phyloP scores from a whole-genome alignment of 2,888 invertebrate genomes.

The Hymenopus coronatus region DNA sequence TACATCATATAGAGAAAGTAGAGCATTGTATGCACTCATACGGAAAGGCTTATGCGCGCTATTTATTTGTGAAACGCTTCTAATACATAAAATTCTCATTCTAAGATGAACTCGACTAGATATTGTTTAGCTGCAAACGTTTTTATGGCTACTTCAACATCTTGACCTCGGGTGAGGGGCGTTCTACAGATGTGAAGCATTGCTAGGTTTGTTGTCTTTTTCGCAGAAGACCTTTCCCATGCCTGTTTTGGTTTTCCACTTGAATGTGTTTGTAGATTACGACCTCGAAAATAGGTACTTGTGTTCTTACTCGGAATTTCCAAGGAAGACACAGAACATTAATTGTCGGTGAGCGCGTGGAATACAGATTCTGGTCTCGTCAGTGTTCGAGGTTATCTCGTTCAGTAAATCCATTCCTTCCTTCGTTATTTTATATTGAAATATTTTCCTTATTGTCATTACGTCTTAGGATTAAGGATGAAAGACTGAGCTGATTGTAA shows the following conservation, averaged over 20 bases:
- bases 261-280: not conserved
- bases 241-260: not conserved
- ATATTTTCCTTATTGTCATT: no score
- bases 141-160: no score
- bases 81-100: no score
- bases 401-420: not conserved
- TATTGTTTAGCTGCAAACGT: no score
- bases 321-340: not conserved
- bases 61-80: no score
- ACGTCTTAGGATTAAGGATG: no score
- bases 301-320: not conserved
- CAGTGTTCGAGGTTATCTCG: not conserved
- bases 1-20: no score
- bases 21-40: no score
- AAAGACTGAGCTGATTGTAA: no score
- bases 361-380: not conserved
- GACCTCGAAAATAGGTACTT: not conserved
- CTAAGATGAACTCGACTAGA: no score
- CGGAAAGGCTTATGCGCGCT: no score
- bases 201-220: not conserved
- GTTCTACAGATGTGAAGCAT: not conserved
- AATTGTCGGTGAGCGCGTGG: not conserved
- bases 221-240: not conserved
- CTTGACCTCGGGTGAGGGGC: not conserved
- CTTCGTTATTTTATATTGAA: no score